Evolutionary conservation across 2,888 invertebrate genomes (phyloP), one percentile per base, ranked within the genome.

Genomic region (Cataglyphis cursor): DNA sequence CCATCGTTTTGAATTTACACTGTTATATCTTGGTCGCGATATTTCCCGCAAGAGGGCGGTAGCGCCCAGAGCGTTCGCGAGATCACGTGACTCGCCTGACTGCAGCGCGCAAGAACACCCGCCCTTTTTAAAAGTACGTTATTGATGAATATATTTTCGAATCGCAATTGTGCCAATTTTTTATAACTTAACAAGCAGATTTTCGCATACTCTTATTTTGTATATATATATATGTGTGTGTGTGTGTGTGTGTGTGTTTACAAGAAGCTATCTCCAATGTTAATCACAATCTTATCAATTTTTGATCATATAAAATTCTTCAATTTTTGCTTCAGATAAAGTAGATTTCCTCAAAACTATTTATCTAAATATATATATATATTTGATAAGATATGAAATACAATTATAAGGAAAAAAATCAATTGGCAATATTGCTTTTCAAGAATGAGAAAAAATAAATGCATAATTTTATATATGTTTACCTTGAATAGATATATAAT

Each of bases 31-130:
- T 10, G 12, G 0, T 18, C 1, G 18, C 18, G 21, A 35, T 10
- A 54, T 38, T 24, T 72, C 6, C 54, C 18, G 51, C 51, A 35
- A 72, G 54, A 24, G 54, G 21, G 54, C 70, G 54, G 21, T 70
- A 70, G 54, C 35, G 18, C 18, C 54, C 24, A 1, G 54, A 10
- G 15, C 10, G 10, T 35, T 54, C 15, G 1, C 18, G 28, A 9
- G 1, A 28, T 70, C 21, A n/a, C 2, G 21, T 35, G 48, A n/a
- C 51, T 51, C 31, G 6, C 31, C 6, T 35, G 31, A 35, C 31
- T 31, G 18, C 8, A n/a, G n/a, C n/a, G 48, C 6, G 48, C 8
- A 35, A 35, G 31, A 12, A 44, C 24, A 28, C 1, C 12, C 10
- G 15, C 1, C 18, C 44, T 44, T 44, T 5, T 44, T 18, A 44